Conservation (phyloP, 2,797 vertebrate species). For the Setipinna tenuifilis region DNA sequence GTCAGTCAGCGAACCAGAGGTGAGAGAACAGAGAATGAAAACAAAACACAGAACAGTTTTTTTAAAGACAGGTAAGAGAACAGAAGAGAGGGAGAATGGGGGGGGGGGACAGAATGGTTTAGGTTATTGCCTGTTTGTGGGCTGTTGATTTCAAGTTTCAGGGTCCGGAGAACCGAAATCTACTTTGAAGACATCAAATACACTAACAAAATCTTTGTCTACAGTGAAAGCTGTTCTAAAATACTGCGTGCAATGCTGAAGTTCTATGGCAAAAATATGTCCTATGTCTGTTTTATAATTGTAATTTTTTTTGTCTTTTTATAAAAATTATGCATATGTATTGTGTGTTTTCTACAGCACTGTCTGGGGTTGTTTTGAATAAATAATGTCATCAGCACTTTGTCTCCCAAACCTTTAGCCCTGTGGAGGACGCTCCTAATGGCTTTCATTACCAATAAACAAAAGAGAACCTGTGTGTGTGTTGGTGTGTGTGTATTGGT, state of each 20-base stretch:
- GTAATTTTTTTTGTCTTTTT: not conserved
- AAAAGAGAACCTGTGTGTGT: constrained; percentile 16
- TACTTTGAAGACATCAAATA: not conserved
- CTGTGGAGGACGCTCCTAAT: constrained; percentile 9
- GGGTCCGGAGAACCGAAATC: not conserved
- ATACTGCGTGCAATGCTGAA: not conserved
- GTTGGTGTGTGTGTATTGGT: not conserved
- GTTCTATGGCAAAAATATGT: too few relatives aligned
- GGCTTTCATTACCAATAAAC: constrained; percentile 30
- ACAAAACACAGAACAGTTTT: too few relatives aligned
- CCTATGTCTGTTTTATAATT: not conserved
- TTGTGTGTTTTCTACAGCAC: constrained; percentile 12
- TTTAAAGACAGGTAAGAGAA: not conserved
- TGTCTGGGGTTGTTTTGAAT: constrained; percentile 13
- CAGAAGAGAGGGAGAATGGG: not conserved
- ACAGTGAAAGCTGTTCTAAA: not conserved
- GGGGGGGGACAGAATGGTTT: not conserved
- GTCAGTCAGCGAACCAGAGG: not conserved
- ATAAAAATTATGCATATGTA: constrained; percentile 3
- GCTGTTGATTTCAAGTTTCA: not conserved
- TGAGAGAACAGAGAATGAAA: too few relatives aligned
- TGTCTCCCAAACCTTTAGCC: constrained; percentile 16
- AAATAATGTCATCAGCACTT: constrained; percentile 25
- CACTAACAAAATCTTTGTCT: not conserved
- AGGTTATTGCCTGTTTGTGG: not conserved